phyloP scores from a whole-genome alignment of 2,888 invertebrate species.

The Phaedon cochleariae region DNA sequence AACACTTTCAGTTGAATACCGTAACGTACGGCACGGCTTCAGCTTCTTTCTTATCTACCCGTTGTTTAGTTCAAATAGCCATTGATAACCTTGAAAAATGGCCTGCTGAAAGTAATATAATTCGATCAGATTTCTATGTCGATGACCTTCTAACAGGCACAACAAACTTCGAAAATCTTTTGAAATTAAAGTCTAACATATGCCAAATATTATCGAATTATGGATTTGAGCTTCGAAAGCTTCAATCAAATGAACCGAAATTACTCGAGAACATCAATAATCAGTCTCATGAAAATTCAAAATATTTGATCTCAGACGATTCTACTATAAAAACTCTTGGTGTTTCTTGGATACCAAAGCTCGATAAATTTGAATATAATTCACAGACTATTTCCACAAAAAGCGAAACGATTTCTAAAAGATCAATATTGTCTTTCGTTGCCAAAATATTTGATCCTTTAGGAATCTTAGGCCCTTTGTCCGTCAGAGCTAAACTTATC shows the following conservation, averaged over 20 bases:
- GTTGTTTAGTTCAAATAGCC: too few species aligned
- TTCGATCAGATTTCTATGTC: too few species aligned
- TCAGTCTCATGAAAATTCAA: not conserved
- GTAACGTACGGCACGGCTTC: too few species aligned
- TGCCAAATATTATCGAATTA: not conserved
- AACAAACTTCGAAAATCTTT: too few species aligned
- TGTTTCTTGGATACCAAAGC: constrained; percentile 18
- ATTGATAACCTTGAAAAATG: too few species aligned
- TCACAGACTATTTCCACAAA: not conserved
- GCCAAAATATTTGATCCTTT: not conserved
- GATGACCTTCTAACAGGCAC: too few species aligned
- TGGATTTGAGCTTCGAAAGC: not conserved
- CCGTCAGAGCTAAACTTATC: not conserved
- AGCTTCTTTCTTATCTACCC: too few species aligned
- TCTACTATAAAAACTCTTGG: constrained; percentile 16
- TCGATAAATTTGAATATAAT: constrained; percentile 19
- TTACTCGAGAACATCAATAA: not conserved
- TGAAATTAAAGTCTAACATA: too few species aligned
- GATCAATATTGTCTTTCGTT: not conserved
- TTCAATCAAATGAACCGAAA: not conserved
- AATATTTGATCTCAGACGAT: constrained; percentile 19
- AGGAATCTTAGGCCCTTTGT: not conserved
- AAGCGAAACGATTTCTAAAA: too few species aligned
- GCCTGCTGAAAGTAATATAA: too few species aligned
- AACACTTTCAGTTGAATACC: too few species aligned